Evolutionary conservation across 2,888 invertebrate species (phyloP).

Genomic region (Tupiocoris notatus): DNA sequence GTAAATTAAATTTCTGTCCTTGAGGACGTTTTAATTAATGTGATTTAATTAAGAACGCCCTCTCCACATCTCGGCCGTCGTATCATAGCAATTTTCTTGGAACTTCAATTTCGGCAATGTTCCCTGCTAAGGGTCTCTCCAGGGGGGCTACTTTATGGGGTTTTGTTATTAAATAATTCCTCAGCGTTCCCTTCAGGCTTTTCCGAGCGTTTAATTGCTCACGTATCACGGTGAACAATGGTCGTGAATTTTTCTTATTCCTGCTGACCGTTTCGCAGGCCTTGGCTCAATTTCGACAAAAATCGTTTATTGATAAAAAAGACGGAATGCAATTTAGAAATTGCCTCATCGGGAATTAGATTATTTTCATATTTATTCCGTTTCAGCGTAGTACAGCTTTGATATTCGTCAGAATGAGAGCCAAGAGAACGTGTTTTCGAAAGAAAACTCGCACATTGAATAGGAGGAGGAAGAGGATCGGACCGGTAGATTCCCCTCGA

Average conservation of each 20-base stretch:
- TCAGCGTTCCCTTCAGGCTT: constrained; percentile 4
- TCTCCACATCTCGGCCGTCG: not conserved
- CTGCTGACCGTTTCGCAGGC: not conserved
- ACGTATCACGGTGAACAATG: not conserved
- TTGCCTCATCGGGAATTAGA: too few relatives aligned
- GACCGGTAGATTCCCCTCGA: too few relatives aligned
- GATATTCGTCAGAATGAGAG: not conserved
- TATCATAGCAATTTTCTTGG: not conserved
- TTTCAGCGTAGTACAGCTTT: too few relatives aligned
- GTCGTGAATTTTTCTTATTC: not conserved
- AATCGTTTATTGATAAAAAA: too few relatives aligned
- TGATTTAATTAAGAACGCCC: constrained; percentile 30
- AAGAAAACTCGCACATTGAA: too few relatives aligned
- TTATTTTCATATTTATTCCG: too few relatives aligned
- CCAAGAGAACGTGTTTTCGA: not conserved
- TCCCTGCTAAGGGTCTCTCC: not conserved
- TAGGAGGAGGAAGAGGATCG: too few relatives aligned
- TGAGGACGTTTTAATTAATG: constrained; percentile 31
- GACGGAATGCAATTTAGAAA: too few relatives aligned
- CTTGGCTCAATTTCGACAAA: too few relatives aligned
- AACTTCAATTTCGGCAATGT: not conserved
- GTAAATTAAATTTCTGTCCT: constrained; percentile 30
- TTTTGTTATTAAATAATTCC: constrained; percentile 39
- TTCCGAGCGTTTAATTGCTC: constrained; percentile 14
- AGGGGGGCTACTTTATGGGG: constrained; percentile 17